Base-by-base conservation (phyloP, 2,797 vertebrate species). In the Pelodytes ibericus region DNA sequence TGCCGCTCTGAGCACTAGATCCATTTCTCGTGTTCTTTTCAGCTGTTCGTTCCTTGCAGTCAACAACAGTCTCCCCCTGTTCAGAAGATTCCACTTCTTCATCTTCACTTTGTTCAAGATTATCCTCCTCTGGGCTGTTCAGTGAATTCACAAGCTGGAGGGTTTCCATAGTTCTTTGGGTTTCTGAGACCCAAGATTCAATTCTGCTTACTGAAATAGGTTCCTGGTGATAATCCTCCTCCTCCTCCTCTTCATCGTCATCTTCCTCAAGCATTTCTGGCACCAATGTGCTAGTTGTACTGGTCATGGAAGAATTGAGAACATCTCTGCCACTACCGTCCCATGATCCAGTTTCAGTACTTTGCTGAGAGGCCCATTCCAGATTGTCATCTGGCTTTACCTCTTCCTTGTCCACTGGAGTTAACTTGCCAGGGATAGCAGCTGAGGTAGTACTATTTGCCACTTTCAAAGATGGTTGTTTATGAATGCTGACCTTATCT, bases 291-390 rank as follows among this genome's bases (percentile, higher is more conserved):
- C 96, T 98, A 60, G 96, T 96, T 82, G 97, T 96, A 86, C 96
- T 98, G 65, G 95, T 99, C 91, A 99, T 99, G 81, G 97, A 99
- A 64, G 96, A 98, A 90, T 95, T 96, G 62, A 98, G 83, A 0
- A 94, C 92, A 47, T 96, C 96, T 81, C 95, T 88, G 86, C 96
- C 97, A 87, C 97, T 99, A 69, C 97, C 97, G n/a, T 99, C 97
- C 87, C 98, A 82, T 0, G 97, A 99, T 30, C 96, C 97, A 0
- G 97, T 99, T 90, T 99, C 97, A 0, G 97, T 99, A 76, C 97
- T 99, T 90, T 97, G 96, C 88, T 98, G 96, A 0, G 97, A 99
- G 63, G 95, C 97, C 93, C 96, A 94, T 75, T 99, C 97, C 87
- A 99, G 83, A 36, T 94, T 90, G 85, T 99, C 97, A 33, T 99